Base-by-base conservation (phyloP, 2,113 vertebrate genomes). In the Eolophus roseicapilla region DNA sequence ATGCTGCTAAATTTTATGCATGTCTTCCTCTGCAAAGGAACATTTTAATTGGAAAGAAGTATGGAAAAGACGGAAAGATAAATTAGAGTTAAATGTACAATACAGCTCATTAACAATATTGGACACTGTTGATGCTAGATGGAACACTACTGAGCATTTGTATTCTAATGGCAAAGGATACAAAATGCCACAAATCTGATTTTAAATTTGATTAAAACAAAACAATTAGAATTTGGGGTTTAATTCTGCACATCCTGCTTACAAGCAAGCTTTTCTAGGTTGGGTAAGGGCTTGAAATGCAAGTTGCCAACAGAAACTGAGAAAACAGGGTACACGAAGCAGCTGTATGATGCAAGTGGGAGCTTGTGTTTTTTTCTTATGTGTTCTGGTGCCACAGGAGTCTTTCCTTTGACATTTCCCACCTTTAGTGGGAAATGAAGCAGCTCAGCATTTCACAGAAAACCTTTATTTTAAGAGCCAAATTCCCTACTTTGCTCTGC, bases 161-260 rank as follows among this genome's bases (percentile, higher is more conserved):
- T 74, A 13, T 52, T 78, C 79, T 37, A 90, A 47, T 10, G 27
- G 35, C 24, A 70, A 68, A 63, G 60, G 17, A n/a, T 59, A 35
- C 8, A 74, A 31, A 23, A 47, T 14, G 27, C 21, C 33, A 47
- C 19, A 79, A 69, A 86, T 39, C 9, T 47, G 27, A 64, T 41
- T 79, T 63, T 69, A 63, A 80, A 43, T 49, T 50, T 46, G 79
- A 83, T 80, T 92, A 50, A 68, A 80, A 97, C 95, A 95, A 91
- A 91, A 71, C 93, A 81, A 18, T 74, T 77, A 94, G 74, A 92
- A 86, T 93, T 93, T 95, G 73, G 39, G 76, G 65, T 81, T 71
- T 24, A 46, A 20, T 8, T 77, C 65, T 23, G 25, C 53, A 53
- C 37, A 77, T 88, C 70, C 86, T 90, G 90, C 76, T 95, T 82